phyloP scores from a whole-genome alignment of 2,888 invertebrate species.

The Torymus aiolomorphi region DNA sequence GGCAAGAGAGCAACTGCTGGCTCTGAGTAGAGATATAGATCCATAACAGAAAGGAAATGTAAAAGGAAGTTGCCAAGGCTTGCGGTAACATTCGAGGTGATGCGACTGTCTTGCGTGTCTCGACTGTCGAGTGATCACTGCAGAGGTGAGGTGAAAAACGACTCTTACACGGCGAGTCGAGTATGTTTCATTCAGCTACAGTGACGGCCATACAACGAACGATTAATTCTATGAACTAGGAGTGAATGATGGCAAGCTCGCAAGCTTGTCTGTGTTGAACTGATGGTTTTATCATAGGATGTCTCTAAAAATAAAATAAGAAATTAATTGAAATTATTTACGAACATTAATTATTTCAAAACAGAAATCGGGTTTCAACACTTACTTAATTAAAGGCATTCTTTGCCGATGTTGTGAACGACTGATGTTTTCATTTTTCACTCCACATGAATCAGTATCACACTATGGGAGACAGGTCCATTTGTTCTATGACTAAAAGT shows the following conservation, averaged over 20 bases:
- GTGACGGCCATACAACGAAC: conserved; percentile 97
- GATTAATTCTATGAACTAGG: conserved; percentile 96
- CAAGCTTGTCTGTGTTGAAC: conserved; percentile 87
- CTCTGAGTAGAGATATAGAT: conserved; percentile 89
- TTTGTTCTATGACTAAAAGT: too few species aligned
- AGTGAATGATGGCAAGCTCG: conserved; percentile 91
- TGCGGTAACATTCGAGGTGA: conserved; percentile 87
- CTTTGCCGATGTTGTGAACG: too few species aligned
- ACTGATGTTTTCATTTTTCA: too few species aligned
- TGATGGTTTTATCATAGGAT: too few species aligned
- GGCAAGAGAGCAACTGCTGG: conserved; percentile 84
- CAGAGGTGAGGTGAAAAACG: conserved; percentile 93
- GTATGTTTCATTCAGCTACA: conserved; percentile 83
- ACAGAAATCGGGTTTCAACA: too few species aligned
- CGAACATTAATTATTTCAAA: too few species aligned
- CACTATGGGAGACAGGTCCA: too few species aligned
- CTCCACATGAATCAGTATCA: too few species aligned
- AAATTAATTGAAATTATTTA: too few species aligned
- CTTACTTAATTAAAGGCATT: too few species aligned
- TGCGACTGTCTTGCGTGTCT: conserved; percentile 83
- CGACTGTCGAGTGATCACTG: conserved; percentile 90
- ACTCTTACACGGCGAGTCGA: conserved; percentile 87
- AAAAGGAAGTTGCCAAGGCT: conserved; percentile 95
- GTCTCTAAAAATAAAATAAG: too few species aligned
- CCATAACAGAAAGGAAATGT: conserved; percentile 93